phyloP scores from a whole-genome alignment of 2,888 invertebrate species.

The Cecidostiba fungosa region DNA sequence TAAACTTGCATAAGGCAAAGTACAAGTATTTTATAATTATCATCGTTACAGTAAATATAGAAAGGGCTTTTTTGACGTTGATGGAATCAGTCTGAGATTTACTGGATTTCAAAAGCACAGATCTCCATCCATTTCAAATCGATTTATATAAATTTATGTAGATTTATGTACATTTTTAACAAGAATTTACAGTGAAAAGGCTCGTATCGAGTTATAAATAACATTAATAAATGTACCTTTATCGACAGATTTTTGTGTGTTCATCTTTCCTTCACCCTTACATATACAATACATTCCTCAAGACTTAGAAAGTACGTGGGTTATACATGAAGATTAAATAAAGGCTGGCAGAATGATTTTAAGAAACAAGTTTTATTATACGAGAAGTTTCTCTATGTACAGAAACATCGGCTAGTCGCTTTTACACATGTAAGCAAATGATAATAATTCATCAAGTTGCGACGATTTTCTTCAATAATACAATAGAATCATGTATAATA shows the following conservation, averaged over 20 bases:
- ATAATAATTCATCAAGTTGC: constrained; percentile 71
- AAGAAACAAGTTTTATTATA: constrained; percentile 73
- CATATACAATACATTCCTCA: neutral
- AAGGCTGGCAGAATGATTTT: constrained; percentile 53
- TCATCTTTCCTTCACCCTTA: neutral
- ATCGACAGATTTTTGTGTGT: constrained; percentile 34
- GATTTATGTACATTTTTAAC: constrained; percentile 64
- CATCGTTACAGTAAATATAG: constrained; percentile 48
- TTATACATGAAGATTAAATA: constrained; percentile 27
- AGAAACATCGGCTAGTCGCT: constrained; percentile 75
- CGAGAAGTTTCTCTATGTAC: constrained; percentile 76
- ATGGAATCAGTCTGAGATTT: constrained; percentile 53
- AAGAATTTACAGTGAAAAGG: constrained; percentile 60
- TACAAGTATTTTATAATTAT: constrained; percentile 64
- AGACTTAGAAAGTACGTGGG: neutral
- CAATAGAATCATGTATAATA: constrained; percentile 62
- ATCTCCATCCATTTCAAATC: constrained; percentile 60
- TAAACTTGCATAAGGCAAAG: constrained; percentile 63
- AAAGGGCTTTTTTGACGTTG: constrained; percentile 55
- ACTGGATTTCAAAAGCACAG: constrained; percentile 55
- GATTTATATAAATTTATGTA: constrained; percentile 61
- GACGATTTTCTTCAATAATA: constrained; percentile 59
- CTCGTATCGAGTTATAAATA: constrained; percentile 64
- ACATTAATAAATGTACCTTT: constrained; percentile 61
- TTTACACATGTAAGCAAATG: constrained; percentile 71